Conservation (phyloP, 2,797 vertebrate species). For the Lateolabrax maculatus region DNA sequence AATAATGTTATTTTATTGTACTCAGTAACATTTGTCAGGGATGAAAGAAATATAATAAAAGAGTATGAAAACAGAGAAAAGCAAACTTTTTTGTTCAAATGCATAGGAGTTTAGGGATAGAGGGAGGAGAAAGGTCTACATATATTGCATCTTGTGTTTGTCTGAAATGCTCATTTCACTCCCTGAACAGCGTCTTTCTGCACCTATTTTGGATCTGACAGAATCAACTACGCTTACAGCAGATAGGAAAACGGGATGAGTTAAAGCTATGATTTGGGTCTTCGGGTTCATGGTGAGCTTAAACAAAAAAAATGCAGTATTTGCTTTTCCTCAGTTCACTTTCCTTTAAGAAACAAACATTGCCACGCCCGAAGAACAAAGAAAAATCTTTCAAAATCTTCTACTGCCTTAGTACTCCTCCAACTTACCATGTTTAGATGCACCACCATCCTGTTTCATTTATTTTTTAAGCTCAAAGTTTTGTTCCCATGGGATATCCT, state of each 20-base stretch:
- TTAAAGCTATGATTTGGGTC: background rate
- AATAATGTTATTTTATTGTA: no score
- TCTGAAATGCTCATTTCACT: background rate
- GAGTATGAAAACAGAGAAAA: background rate
- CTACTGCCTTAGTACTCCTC: constrained; percentile 5
- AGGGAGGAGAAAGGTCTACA: background rate
- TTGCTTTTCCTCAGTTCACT: constrained; percentile 26
- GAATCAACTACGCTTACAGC: constrained; percentile 16
- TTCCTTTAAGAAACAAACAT: constrained; percentile 19
- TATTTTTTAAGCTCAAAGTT: constrained; percentile 28
- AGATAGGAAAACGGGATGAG: background rate
- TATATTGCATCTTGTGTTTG: background rate
- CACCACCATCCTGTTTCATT: background rate
- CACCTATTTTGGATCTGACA: constrained; percentile 25
- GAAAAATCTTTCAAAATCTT: background rate
- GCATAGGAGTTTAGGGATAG: background rate
- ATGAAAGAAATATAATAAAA: constrained; percentile 8
- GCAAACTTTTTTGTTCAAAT: background rate
- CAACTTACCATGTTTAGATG: constrained; percentile 17
- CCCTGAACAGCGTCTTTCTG: constrained; percentile 1
- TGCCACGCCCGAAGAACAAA: constrained; percentile 23
- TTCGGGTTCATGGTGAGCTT: background rate
- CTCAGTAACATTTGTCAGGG: background rate
- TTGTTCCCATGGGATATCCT: constrained; percentile 10
- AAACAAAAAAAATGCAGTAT: constrained; percentile 13